Percentiles rank a stretch among this genome's conserved stretches.
Evolutionary conservation across 2,113 vertebrate species (phyloP).

Genomic region (Rhinolophus ferrumequinum): DNA sequence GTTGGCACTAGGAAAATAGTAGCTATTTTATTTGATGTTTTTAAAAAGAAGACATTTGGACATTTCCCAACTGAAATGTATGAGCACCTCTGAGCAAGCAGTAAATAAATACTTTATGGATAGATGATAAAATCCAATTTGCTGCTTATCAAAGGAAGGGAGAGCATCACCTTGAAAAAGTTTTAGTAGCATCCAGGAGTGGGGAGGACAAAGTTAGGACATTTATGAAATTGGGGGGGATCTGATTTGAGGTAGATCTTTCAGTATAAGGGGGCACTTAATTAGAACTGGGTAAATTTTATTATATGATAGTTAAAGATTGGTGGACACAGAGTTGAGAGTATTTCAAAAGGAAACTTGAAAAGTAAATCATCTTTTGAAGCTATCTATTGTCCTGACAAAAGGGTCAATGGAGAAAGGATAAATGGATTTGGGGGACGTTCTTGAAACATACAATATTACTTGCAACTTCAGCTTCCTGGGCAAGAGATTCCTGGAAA

Average conservation of each 20-base stretch:
- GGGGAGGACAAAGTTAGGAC: background rate
- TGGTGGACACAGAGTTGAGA: background rate
- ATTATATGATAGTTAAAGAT: background rate
- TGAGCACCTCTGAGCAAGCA: background rate
- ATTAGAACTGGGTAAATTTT: background rate
- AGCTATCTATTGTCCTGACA: background rate
- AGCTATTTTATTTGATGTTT: background rate
- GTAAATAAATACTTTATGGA: background rate
- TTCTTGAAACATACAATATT: background rate
- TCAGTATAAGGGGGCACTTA: background rate
- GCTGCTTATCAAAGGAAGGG: background rate
- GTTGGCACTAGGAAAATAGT: background rate
- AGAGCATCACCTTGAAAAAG: background rate
- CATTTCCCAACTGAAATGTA: background rate
- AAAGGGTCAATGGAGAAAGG: background rate
- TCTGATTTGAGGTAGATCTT: background rate
- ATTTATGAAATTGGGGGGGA: background rate
- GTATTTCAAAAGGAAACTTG: slow-evolving; percentile 24
- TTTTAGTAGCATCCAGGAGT: background rate
- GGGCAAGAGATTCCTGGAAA: slow-evolving; percentile 14
- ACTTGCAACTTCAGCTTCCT: background rate
- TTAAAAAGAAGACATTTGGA: slow-evolving; percentile 1
- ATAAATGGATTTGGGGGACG: background rate
- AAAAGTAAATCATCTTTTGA: background rate
- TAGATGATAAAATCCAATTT: background rate